These are phyloP conservation scores for Carpatolechia fugitivella DNA, from an alignment of 2,888 invertebrate genomes.

Conservation along the genomic window DNA sequence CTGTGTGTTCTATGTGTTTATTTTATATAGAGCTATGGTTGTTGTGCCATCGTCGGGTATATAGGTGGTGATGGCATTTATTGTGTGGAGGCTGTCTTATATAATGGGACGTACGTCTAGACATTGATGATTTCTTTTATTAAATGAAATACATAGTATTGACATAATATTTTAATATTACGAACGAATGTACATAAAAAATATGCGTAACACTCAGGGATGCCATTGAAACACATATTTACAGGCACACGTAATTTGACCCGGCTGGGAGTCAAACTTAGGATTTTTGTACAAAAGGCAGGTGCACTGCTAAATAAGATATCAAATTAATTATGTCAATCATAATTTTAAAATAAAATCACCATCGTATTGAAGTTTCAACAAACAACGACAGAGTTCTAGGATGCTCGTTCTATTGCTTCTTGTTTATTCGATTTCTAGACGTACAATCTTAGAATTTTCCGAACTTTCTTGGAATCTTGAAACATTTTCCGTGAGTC, in stretches of 20 bases:
- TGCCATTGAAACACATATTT: too few relatives aligned
- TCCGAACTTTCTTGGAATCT: slow-evolving; percentile 15
- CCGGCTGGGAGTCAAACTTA: too few relatives aligned
- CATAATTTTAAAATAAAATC: too few relatives aligned
- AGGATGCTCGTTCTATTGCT: background rate
- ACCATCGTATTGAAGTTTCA: too few relatives aligned
- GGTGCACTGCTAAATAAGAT: too few relatives aligned
- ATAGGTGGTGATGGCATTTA: slow-evolving; percentile 30
- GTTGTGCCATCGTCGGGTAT: slow-evolving; percentile 53
- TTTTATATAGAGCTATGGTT: slow-evolving; percentile 72
- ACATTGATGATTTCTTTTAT: background rate
- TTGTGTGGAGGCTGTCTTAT: slow-evolving; percentile 13
- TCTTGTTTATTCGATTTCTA: slow-evolving; percentile 18
- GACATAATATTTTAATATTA: too few relatives aligned
- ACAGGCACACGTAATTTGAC: too few relatives aligned
- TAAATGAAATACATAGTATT: too few relatives aligned
- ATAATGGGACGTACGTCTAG: background rate
- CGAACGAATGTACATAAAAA: too few relatives aligned
- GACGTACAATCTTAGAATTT: slow-evolving; percentile 1
- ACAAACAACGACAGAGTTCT: background rate
- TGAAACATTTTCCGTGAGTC: slow-evolving; percentile 37
- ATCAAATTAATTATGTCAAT: too few relatives aligned
- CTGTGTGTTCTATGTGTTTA: slow-evolving; percentile 77
- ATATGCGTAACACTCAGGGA: too few relatives aligned
- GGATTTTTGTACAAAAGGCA: too few relatives aligned